phyloP scores from a whole-genome alignment of 2,888 invertebrate species.

The Steinernema hermaphroditum region DNA sequence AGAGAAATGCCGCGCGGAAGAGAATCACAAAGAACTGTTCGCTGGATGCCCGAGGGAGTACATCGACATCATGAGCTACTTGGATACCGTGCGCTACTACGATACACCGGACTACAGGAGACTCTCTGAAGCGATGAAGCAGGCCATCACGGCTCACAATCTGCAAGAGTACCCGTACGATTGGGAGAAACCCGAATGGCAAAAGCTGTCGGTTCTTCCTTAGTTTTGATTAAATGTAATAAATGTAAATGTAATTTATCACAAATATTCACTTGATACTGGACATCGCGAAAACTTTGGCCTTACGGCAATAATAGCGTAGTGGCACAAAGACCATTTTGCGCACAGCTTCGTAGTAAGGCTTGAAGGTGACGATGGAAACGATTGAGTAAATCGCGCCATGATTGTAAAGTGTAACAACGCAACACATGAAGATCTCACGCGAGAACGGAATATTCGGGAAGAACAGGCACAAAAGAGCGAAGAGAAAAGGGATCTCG shows the following conservation, averaged over 20 bases:
- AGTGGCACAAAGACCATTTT: no score
- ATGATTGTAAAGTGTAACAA: no score
- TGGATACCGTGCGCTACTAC: slow-evolving; percentile 45
- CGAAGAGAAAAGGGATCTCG: no score
- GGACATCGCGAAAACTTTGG: no score
- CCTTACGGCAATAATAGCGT: no score
- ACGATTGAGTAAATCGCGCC: no score
- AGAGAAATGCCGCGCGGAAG: slow-evolving; percentile 39
- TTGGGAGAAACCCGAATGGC: slow-evolving; percentile 38
- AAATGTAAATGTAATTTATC: neutral
- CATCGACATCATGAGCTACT: slow-evolving; percentile 38
- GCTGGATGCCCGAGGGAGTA: slow-evolving; percentile 56
- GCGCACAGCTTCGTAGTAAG: no score
- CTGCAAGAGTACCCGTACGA: slow-evolving; percentile 41
- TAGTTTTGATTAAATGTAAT: neutral
- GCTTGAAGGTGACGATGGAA: no score
- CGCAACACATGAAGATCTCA: no score
- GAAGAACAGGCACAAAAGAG: no score
- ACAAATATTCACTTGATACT: no score
- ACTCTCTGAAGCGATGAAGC: slow-evolving; percentile 44
- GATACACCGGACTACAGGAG: slow-evolving; percentile 52
- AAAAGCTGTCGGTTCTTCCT: neutral
- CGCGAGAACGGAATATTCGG: no score
- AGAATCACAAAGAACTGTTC: slow-evolving; percentile 41
- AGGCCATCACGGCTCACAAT: slow-evolving; percentile 34